Conservation (phyloP, 2,888 invertebrate genomes). For the Trisateles emortualis region DNA sequence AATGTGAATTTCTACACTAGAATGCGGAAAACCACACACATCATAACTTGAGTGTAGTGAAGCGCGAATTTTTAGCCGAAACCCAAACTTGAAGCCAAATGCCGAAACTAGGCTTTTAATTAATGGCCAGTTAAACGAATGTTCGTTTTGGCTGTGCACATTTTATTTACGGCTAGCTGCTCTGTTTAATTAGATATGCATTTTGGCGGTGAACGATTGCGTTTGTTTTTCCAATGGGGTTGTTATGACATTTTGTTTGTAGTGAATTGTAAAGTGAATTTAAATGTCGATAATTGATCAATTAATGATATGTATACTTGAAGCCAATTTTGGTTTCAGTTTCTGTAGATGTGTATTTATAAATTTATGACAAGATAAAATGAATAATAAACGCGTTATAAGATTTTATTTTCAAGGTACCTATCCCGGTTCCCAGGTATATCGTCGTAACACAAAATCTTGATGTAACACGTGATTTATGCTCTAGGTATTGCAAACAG, state of each 20-base stretch:
- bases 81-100: constrained; percentile 6
- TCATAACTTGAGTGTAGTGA: constrained; percentile 29
- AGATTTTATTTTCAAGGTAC: too few relatives aligned
- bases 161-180: constrained; percentile 43
- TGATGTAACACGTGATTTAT: too few relatives aligned
- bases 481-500: too few relatives aligned
- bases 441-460: too few relatives aligned
- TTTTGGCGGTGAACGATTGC: constrained; percentile 14
- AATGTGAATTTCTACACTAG: neutral
- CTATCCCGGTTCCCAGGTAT: too few relatives aligned
- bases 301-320: neutral
- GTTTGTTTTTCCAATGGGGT: neutral
- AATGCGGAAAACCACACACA: constrained; percentile 13
- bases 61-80: constrained; percentile 21
- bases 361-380: too few relatives aligned
- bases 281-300: neutral
- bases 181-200: constrained; percentile 31
- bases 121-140: constrained; percentile 39
- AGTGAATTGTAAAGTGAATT: neutral
- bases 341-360: too few relatives aligned
- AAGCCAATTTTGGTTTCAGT: neutral
- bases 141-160: constrained; percentile 18
- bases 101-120: constrained; percentile 42
- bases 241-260: constrained; percentile 1
- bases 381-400: too few relatives aligned